Percentiles rank a stretch among this genome's conserved stretches.
These are phyloP conservation scores for Sebastes steindachneri DNA, from an alignment of 2,797 vertebrate genomes.

Conservation along the genomic window DNA sequence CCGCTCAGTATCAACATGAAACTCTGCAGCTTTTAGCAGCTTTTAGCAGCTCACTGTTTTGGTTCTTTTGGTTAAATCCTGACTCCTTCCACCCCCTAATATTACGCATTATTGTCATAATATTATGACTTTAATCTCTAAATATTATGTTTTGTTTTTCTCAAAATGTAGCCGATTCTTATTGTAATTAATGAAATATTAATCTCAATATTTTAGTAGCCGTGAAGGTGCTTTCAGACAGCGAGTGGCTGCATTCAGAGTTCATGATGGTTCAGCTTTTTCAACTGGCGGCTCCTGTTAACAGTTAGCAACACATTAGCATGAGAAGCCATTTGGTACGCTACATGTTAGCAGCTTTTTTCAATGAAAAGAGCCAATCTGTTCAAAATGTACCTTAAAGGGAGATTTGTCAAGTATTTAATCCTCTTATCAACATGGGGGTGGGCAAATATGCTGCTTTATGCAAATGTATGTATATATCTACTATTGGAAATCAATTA, in stretches of 20 bases:
- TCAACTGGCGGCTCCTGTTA: neutral
- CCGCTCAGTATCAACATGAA: too few species aligned
- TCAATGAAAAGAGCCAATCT: too few species aligned
- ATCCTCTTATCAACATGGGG: too few species aligned
- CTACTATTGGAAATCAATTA: too few species aligned
- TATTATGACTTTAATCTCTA: neutral
- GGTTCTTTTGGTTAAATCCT: neutral
- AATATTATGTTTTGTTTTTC: neutral
- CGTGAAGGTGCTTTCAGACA: neutral
- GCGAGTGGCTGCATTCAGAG: neutral
- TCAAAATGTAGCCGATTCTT: neutral
- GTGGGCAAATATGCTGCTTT: too few species aligned
- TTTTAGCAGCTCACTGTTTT: too few species aligned
- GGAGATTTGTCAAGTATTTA: too few species aligned
- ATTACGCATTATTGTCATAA: neutral
- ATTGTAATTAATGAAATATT: neutral
- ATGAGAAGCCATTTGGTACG: neutral
- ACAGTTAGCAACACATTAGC: neutral
- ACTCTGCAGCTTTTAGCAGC: too few species aligned
- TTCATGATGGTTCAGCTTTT: neutral
- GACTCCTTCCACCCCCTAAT: neutral
- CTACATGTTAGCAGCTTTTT: too few species aligned
- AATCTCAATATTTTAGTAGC: neutral
- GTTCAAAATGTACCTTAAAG: too few species aligned
- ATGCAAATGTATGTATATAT: too few species aligned